phyloP scores from a whole-genome alignment of 2,888 invertebrate genomes.

The Andrena minutula region DNA sequence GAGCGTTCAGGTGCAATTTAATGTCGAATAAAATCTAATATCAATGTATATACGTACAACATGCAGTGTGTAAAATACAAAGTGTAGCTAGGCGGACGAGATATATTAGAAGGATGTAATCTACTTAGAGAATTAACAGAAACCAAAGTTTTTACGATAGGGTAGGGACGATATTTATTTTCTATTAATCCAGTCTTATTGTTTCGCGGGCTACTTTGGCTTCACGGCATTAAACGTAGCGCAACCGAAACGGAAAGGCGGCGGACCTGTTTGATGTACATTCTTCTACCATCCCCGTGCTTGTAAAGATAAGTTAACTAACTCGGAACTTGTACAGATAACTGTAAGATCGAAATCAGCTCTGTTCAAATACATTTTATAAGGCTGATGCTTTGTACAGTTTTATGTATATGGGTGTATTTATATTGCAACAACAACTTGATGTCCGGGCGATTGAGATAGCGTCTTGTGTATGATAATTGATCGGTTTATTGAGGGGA shows the following conservation, averaged over 20 bases:
- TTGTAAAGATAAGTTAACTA: slow-evolving; percentile 33
- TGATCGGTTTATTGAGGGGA: slow-evolving; percentile 40
- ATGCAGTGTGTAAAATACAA: slow-evolving; percentile 43
- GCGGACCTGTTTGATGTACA: slow-evolving; percentile 45
- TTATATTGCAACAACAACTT: slow-evolving; percentile 6
- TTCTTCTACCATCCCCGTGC: slow-evolving; percentile 24
- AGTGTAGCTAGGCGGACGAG: slow-evolving; percentile 9
- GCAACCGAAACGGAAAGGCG: slow-evolving; percentile 24
- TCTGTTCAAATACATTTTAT: slow-evolving; percentile 57
- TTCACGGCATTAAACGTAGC: slow-evolving; percentile 24
- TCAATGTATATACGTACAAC: slow-evolving; percentile 40
- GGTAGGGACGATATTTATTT: slow-evolving; percentile 55
- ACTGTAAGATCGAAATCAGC: slow-evolving; percentile 26
- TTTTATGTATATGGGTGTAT: slow-evolving; percentile 20
- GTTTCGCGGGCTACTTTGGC: slow-evolving; percentile 35
- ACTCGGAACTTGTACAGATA: slow-evolving; percentile 52
- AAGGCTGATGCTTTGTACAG: slow-evolving; percentile 54
- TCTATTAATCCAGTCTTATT: slow-evolving; percentile 51
- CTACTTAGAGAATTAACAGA: slow-evolving; percentile 41
- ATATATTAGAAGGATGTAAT: slow-evolving; percentile 22
- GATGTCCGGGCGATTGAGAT: slow-evolving; percentile 1
- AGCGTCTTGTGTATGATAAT: slow-evolving; percentile 41
- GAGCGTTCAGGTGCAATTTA: too few species aligned
- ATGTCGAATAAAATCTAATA: not conserved
- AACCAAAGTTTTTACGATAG: slow-evolving; percentile 64